Conservation (phyloP, 2,797 vertebrate species). For the Xenops minutus region DNA sequence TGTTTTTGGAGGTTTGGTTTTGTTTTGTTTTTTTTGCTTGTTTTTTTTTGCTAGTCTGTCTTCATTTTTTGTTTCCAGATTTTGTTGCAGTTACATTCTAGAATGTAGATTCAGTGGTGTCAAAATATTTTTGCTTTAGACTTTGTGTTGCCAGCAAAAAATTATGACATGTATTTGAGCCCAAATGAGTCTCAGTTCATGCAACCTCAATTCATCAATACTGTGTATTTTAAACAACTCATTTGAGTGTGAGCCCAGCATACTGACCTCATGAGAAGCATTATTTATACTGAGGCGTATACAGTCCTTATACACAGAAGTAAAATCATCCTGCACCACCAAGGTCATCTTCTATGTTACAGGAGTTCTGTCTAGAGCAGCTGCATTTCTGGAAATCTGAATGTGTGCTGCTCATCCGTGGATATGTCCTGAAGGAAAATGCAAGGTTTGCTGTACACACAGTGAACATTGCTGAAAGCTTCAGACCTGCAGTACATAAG, state of each 20-base stretch:
- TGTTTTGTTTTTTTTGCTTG: background rate
- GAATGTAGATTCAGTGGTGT: background rate
- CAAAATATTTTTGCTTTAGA: background rate
- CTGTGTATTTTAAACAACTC: conserved; percentile 12
- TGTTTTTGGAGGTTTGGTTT: background rate
- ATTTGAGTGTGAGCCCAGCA: conserved; percentile 18
- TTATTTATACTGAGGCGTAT: conserved; percentile 21
- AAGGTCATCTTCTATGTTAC: background rate
- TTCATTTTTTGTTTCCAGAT: background rate
- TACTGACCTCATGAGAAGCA: conserved; percentile 40
- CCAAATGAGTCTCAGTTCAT: conserved; percentile 14
- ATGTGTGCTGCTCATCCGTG: background rate
- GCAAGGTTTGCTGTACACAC: background rate
- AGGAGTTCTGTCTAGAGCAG: background rate
- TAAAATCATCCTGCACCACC: background rate
- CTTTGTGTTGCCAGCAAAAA: conserved; percentile 13
- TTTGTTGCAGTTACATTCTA: background rate
- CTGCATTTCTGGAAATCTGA: background rate
- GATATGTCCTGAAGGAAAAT: background rate
- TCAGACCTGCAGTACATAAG: background rate
- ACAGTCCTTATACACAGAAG: conserved; percentile 9
- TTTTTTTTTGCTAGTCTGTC: background rate
- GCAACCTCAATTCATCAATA: conserved; percentile 23
- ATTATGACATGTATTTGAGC: background rate
- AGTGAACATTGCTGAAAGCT: background rate